Conservation (phyloP, 2,113 vertebrate genomes). For the Ifrita kowaldi region DNA sequence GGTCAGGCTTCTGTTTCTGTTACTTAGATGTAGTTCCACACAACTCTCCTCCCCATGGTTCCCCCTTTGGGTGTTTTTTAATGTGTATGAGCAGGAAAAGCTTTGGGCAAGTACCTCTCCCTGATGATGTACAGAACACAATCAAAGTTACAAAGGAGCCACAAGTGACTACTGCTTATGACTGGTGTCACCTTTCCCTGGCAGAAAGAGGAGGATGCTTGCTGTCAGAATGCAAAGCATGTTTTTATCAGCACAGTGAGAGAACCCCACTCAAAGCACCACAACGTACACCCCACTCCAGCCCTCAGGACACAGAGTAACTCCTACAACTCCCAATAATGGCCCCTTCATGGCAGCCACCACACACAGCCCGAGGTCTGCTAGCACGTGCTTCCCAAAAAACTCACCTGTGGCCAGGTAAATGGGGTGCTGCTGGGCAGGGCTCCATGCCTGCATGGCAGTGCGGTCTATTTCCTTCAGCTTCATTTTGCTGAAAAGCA, state of each 20-base stretch:
- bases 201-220: not conserved
- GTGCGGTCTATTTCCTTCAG: conserved; percentile 93
- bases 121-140: rapidly evolving
- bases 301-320: not conserved
- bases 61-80: not conserved
- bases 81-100: not conserved
- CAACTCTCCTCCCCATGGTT: not conserved
- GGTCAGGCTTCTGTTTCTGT: not conserved
- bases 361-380: rapidly evolving
- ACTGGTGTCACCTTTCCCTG: not conserved
- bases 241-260: rapidly evolving
- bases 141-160: not conserved
- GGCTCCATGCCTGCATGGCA: conserved; percentile 96
- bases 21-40: not conserved
- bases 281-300: rapidly evolving
- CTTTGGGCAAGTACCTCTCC: not conserved
- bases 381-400: not conserved
- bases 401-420: conserved; percentile 90
- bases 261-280: not conserved
- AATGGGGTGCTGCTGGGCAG: conserved; percentile 89
- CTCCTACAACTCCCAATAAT: not conserved
- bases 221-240: not conserved
- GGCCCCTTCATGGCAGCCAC: rapidly evolving
- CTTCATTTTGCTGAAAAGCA: conserved; percentile 82
- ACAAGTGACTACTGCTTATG: not conserved